Evolutionary conservation across 37 sponge, comb jelly and placozoan genomes (phyloP).

Genomic region (Aplysina aerophoba): DNA sequence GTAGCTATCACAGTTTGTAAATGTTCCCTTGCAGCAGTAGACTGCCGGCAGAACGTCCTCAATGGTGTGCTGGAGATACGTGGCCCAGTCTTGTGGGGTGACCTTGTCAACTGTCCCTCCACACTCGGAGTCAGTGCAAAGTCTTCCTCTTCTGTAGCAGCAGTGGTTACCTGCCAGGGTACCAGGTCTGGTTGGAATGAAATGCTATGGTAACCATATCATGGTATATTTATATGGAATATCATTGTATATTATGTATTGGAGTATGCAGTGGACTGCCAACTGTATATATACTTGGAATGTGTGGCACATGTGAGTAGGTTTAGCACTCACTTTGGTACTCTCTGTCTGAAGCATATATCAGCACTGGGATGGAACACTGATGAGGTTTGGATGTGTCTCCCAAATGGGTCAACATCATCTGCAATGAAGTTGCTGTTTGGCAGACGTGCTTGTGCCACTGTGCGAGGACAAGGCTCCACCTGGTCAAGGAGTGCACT

Average conservation of each 20-base stretch:
- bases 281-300: too few species aligned
- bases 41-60: slow-evolving; percentile 42
- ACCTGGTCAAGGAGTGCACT: neutral
- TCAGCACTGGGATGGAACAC: too few species aligned
- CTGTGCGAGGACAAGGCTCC: slow-evolving; percentile 10
- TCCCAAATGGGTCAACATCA: too few species aligned
- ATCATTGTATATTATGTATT: too few species aligned
- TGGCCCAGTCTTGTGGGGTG: slow-evolving; percentile 12
- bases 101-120: slow-evolving; percentile 53
- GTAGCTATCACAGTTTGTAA: slow-evolving; percentile 41
- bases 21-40: slow-evolving; percentile 51
- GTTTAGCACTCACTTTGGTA: too few species aligned
- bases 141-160: neutral
- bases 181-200: neutral
- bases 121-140: neutral
- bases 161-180: slow-evolving; percentile 20
- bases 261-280: too few species aligned
- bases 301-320: too few species aligned
- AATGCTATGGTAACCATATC: too few species aligned
- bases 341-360: too few species aligned
- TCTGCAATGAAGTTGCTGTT: neutral
- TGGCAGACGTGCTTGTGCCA: neutral
- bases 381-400: too few species aligned
- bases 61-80: slow-evolving; percentile 1
- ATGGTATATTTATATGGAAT: too few species aligned